phyloP scores from a whole-genome alignment of 2,113 vertebrate species.

The Festucalex cinctus region DNA sequence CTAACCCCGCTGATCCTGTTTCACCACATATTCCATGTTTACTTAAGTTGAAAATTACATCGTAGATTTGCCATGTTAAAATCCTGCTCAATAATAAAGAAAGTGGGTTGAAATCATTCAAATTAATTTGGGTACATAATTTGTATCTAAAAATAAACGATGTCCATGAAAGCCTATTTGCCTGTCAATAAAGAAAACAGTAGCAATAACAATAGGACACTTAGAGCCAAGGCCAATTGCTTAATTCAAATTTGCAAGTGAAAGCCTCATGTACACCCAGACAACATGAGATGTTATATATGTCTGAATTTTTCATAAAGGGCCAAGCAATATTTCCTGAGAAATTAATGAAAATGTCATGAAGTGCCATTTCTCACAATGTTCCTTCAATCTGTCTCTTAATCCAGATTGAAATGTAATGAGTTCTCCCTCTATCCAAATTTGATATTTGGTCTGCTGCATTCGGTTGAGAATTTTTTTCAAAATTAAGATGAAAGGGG shows the following conservation, averaged over 20 bases:
- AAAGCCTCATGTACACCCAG: neutral
- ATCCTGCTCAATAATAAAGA: neutral
- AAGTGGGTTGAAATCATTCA: neutral
- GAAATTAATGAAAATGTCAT: constrained; percentile 4
- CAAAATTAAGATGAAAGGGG: neutral
- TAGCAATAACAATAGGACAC: neutral
- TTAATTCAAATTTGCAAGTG: neutral
- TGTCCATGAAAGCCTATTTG: neutral
- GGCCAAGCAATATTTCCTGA: neutral
- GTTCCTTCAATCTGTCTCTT: neutral
- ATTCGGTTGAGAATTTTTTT: neutral
- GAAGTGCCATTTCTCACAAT: neutral
- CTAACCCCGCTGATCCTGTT: constrained; percentile 37
- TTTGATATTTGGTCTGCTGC: neutral
- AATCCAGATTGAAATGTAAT: neutral
- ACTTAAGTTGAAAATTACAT: constrained; percentile 33
- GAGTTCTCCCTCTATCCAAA: neutral
- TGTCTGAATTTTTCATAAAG: neutral
- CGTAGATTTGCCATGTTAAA: constrained; percentile 16
- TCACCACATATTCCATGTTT: constrained; percentile 12
- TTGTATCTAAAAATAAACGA: neutral
- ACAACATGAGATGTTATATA: neutral
- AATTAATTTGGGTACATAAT: neutral
- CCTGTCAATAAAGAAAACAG: neutral
- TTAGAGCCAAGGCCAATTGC: neutral